Base-by-base conservation (phyloP, 2,113 vertebrate species). In the Plotosus lineatus region DNA sequence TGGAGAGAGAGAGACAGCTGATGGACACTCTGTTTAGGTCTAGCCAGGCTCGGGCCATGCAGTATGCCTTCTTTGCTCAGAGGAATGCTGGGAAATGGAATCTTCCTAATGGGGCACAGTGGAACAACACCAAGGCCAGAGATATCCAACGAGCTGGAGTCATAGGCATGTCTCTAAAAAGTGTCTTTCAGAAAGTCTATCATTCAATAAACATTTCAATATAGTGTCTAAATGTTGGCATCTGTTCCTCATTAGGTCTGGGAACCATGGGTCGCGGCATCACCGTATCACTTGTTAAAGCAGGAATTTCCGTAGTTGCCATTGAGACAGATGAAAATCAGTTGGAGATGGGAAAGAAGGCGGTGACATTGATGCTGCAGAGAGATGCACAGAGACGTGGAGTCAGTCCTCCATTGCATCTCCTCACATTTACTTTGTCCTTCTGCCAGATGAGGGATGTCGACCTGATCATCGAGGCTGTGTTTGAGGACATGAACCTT, bases 181-280 rank as follows among this genome's bases (percentile, higher is more conserved):
- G 65, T 44, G 23, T 11, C 23, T 26, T 1, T 21, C 21, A 44
- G 42, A 53, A 33, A 36, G n/a, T 74, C 6, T 15, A 11, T 78
- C 38, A 66, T 65, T 65, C 17, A 65, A 65, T 65, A 28, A 46
- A 46, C 1, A 12, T 26, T 14, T 14, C 14, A 21, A 17, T n/a
- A n/a, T n/a, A 2, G n/a, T 75, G 76, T 21, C 56, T 79, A 48
- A 61, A 19, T 77, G 40, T 40, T 53, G 1, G 0, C 85, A 33
- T 85, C 65, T 76, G 77, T 78, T 44, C 86, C 56, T 77, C 84
- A 74, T 9, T 78, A 99, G 97, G 97, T 74, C 91, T 98, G 78
- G 97, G 96, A 83, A 99, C 96, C 48, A 99, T 98, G 96, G 97
- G 97, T 21, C 92, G 86, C 87, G 97, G 96, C 66, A 99, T 99